Evolutionary conservation across 2,888 invertebrate species (phyloP).

Genomic region (Mechanitis mazaeus): DNA sequence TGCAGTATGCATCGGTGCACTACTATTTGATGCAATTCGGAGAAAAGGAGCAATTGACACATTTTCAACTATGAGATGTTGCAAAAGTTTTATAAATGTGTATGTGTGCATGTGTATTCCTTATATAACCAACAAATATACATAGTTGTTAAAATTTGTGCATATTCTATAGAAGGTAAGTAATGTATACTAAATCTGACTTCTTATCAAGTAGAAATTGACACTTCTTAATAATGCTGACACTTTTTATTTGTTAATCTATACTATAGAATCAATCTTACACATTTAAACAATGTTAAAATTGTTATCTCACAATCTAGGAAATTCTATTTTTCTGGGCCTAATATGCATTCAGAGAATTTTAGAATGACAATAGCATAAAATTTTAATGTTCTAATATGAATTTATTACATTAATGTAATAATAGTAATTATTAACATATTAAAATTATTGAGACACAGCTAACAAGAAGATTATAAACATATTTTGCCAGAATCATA

Average conservation of each 20-base stretch:
- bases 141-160: conserved; percentile 27
- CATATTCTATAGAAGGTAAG: conserved; percentile 31
- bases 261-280: neutral
- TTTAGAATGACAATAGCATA: too few relatives aligned
- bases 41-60: neutral
- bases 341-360: too few relatives aligned
- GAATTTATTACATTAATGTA: too few relatives aligned
- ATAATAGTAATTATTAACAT: too few relatives aligned
- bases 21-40: neutral
- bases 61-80: conserved; percentile 16
- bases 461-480: too few relatives aligned
- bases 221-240: conserved; percentile 11
- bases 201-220: conserved; percentile 39
- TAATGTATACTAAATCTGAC: conserved; percentile 55
- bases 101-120: conserved; percentile 23
- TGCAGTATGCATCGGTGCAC: neutral
- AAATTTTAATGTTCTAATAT: too few relatives aligned
- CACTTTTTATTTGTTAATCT: neutral
- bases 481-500: too few relatives aligned
- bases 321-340: neutral
- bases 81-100: conserved; percentile 18
- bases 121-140: conserved; percentile 30
- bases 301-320: conserved; percentile 5
- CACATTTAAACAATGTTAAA: neutral
- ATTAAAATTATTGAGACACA: too few relatives aligned